These are phyloP conservation scores for Colletes collaris DNA, from an alignment of 2,888 invertebrate species.

Conservation along the genomic window DNA sequence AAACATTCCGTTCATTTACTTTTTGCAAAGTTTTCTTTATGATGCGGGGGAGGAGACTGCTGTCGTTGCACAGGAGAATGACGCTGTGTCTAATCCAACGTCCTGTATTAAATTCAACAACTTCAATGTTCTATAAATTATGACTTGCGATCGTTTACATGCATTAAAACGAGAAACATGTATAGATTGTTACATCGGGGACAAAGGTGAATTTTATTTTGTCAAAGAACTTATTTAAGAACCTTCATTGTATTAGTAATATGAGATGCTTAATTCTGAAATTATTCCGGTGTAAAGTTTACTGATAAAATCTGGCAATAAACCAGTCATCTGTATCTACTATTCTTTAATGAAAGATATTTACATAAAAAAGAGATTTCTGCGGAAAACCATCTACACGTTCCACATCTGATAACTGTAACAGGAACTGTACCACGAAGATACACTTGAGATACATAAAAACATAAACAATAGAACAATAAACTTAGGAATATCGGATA, in stretches of 20 bases:
- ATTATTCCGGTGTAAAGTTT: constrained; percentile 20
- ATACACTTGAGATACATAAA: background rate
- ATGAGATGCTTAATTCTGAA: constrained; percentile 14
- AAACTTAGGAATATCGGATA: constrained; percentile 4
- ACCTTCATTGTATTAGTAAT: constrained; percentile 16
- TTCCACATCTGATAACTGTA: background rate
- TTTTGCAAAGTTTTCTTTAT: too few relatives aligned
- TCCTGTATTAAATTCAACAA: too few relatives aligned
- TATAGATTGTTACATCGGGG: too few relatives aligned
- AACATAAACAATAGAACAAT: constrained; percentile 12
- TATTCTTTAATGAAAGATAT: constrained; percentile 7
- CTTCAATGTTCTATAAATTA: too few relatives aligned
- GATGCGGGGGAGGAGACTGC: too few relatives aligned
- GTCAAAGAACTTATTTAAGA: constrained; percentile 11
- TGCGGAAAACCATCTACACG: background rate
- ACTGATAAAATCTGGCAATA: constrained; percentile 10
- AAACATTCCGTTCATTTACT: too few relatives aligned
- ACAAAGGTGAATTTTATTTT: background rate
- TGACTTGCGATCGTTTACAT: too few relatives aligned
- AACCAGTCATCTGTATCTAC: constrained; percentile 10
- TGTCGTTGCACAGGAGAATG: too few relatives aligned
- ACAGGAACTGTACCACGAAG: background rate
- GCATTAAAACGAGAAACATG: background rate
- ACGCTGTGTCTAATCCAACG: too few relatives aligned
- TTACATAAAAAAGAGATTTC: background rate